Conservation (phyloP, 1,140 invertebrate genomes). For the Lepidurus packardi region DNA sequence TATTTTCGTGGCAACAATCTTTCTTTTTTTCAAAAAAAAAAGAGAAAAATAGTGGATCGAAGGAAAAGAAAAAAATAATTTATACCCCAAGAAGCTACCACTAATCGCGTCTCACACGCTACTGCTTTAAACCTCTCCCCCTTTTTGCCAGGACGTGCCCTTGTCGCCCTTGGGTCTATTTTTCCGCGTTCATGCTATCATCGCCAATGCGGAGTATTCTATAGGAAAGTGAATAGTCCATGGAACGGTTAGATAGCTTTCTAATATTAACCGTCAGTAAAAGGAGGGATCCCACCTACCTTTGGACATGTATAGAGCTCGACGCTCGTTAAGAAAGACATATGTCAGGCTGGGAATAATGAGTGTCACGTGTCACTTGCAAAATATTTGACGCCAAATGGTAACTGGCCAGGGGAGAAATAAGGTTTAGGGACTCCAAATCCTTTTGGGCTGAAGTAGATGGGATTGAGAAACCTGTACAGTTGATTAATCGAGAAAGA, state of each 20-base stretch:
- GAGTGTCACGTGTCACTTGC: conserved; percentile 17
- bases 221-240: too few relatives aligned
- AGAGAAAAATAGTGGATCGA: background rate
- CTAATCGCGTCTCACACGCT: conserved; percentile 12
- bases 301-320: background rate
- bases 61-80: conserved; percentile 22
- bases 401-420: background rate
- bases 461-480: background rate
- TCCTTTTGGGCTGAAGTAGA: background rate
- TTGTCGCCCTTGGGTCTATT: background rate
- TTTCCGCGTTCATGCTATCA: background rate
- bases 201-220: too few relatives aligned
- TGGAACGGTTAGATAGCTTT: background rate
- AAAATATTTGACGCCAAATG: conserved; percentile 3
- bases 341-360: conserved; percentile 11
- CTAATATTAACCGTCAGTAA: conserved; percentile 15
- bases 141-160: background rate
- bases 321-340: background rate
- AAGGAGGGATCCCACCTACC: background rate
- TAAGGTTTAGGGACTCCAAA: background rate
- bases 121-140: conserved; percentile 14
- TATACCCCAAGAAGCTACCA: conserved; percentile 21
- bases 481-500: background rate
- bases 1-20: background rate
- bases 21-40: background rate